Base-by-base conservation (phyloP, 2,797 vertebrate genomes). In the Danio choprae region DNA sequence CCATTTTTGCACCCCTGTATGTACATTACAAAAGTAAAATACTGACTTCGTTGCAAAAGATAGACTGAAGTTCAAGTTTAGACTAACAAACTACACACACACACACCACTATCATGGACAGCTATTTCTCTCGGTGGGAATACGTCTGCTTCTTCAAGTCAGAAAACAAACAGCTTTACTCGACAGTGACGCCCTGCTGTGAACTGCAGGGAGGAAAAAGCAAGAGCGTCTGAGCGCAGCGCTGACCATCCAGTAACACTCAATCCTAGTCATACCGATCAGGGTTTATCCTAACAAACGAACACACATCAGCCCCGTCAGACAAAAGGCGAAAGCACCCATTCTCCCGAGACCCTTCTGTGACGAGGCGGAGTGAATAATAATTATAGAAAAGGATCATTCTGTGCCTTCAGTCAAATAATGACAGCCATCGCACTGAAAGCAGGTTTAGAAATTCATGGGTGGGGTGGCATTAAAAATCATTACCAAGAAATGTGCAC, bases 401-500 rank as follows among this genome's bases (percentile, higher is more conserved):
- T 29, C n/a, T 4, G 7, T 43, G 38, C 63, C 64, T 63, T 74
- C 63, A 75, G 64, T 79, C 71, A 63, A 62, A 75, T 16, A 69
- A 62, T 58, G 36, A 53, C 48, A 56, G 65, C 50, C 56, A 74
- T 16, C 7, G 12, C 59, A 43, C 60, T 59, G 68, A 56, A 69
- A 53, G 44, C 76, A 58, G 75, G 16, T 73, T 58, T 58, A 67
- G 59, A 81, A 73, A 83, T 69, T 77, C 74, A 84, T 83, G 84
- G 84, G 75, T 71, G 83, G 84, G 79, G 80, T 87, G 80, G 82
- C 83, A 87, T 88, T 81, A 67, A 86, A 91, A 89, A 90, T 90
- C 83, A 82, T 87, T 89, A 85, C 80, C 63, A 80, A 83, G 88
- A 91, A 89, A 91, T 85, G 86, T 83, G 84, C 84, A 56, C 79